These are phyloP conservation scores for Autographa pulchrina DNA, from an alignment of 2,888 invertebrate species.

Conservation along the genomic window DNA sequence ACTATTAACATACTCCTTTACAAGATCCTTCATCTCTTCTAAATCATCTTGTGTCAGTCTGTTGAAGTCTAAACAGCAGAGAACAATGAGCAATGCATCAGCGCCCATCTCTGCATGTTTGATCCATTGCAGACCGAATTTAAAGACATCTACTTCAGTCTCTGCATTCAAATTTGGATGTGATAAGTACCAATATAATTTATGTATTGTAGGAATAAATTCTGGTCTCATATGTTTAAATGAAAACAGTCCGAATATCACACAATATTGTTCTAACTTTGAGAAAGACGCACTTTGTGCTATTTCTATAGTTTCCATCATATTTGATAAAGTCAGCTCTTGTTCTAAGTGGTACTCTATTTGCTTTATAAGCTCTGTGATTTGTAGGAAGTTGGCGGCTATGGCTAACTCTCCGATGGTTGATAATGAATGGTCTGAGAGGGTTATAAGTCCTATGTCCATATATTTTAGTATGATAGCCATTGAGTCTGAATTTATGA, in stretches of 20 bases:
- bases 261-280: constrained; percentile 71
- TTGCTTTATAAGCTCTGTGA: constrained; percentile 80
- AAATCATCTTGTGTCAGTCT: constrained; percentile 68
- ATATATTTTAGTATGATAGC: constrained; percentile 77
- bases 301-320: constrained; percentile 76
- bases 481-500: constrained; percentile 80
- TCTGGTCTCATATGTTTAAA: constrained; percentile 77
- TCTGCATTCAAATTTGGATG: constrained; percentile 76
- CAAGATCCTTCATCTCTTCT: constrained; percentile 65
- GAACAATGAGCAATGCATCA: constrained; percentile 75
- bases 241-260: constrained; percentile 74
- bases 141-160: constrained; percentile 77
- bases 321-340: constrained; percentile 71
- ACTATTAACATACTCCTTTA: constrained; percentile 69
- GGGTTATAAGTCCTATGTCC: constrained; percentile 77
- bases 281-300: constrained; percentile 74
- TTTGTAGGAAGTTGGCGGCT: constrained; percentile 81
- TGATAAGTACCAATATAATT: constrained; percentile 82
- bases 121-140: constrained; percentile 82
- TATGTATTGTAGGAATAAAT: constrained; percentile 71
- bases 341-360: constrained; percentile 77
- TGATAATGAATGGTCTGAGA: constrained; percentile 70
- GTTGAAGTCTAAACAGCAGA: constrained; percentile 78
- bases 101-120: constrained; percentile 67
- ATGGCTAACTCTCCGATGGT: constrained; percentile 73